phyloP scores from a whole-genome alignment of 2,797 vertebrate genomes.

The Sebastes reedi region DNA sequence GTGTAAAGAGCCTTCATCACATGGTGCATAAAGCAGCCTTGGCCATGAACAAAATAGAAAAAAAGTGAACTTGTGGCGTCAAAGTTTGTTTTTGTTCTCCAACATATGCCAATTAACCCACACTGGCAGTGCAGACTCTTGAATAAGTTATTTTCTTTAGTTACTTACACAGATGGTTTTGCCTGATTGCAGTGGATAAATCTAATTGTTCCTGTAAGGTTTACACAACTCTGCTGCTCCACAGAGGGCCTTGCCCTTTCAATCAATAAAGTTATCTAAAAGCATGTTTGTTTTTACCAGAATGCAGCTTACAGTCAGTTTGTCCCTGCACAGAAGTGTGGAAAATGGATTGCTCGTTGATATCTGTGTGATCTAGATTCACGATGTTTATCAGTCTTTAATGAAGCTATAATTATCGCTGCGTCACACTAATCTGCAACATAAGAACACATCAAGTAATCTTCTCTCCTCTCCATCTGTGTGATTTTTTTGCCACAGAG shows the following conservation, averaged over 20 bases:
- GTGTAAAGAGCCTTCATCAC: not conserved
- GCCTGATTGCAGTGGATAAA: constrained; percentile 12
- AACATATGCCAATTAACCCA: not conserved
- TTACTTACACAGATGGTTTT: constrained; percentile 6
- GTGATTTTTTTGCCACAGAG: constrained; percentile 70
- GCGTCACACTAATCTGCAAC: not conserved
- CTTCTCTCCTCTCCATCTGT: not conserved
- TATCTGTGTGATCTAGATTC: constrained; percentile 9
- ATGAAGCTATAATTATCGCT: not conserved
- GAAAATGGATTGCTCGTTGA: not conserved
- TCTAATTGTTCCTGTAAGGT: constrained; percentile 24
- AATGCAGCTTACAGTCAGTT: not conserved
- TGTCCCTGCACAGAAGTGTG: not conserved
- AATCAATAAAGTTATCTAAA: constrained; percentile 14
- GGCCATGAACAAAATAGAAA: not conserved
- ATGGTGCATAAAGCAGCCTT: not conserved
- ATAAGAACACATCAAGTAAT: not conserved
- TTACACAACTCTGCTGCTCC: constrained; percentile 14
- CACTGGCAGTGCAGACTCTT: not conserved
- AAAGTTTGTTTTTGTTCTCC: not conserved
- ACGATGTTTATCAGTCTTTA: not conserved
- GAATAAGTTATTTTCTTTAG: not conserved
- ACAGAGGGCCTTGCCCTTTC: not conserved
- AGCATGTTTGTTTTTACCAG: constrained; percentile 13
- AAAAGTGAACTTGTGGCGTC: not conserved